phyloP scores from a whole-genome alignment of 2,888 invertebrate genomes.

The Crossocerus cetratus region DNA sequence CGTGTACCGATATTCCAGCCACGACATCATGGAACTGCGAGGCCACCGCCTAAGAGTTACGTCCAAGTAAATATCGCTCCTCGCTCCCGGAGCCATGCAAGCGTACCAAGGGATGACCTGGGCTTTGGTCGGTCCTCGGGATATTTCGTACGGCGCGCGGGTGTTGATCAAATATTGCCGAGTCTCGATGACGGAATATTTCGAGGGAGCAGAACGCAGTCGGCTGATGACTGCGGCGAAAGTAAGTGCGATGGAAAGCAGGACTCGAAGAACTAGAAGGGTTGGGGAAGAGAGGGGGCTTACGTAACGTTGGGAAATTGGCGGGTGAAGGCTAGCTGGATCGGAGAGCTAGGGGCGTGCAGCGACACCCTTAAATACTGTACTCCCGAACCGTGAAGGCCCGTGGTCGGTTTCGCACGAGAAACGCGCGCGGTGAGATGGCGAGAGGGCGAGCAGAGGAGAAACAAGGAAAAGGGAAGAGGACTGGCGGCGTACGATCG shows the following conservation, averaged over 20 bases:
- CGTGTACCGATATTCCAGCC: slow-evolving; percentile 46
- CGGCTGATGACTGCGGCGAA: no score
- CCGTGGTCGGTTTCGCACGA: slow-evolving; percentile 62
- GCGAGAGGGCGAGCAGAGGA: slow-evolving; percentile 40
- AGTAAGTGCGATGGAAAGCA: no score
- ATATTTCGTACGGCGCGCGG: slow-evolving; percentile 4
- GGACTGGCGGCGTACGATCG: slow-evolving; percentile 44
- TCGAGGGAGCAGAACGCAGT: no score
- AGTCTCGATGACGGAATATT: no score
- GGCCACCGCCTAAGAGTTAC: slow-evolving; percentile 50
- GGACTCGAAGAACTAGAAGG: no score
- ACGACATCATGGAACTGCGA: slow-evolving; percentile 36
- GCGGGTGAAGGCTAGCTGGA: slow-evolving; percentile 4
- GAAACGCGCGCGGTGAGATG: no score
- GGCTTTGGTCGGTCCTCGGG: no score
- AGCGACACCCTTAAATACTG: slow-evolving; percentile 7
- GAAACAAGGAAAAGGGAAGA: slow-evolving; percentile 38
- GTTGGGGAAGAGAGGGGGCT: background rate
- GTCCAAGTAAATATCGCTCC: slow-evolving; percentile 45
- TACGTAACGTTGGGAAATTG: slow-evolving; percentile 14
- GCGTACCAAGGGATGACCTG: slow-evolving; percentile 12
- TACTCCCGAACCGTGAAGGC: slow-evolving; percentile 51
- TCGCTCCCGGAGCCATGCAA: slow-evolving; percentile 31
- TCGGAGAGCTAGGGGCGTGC: slow-evolving; percentile 2
- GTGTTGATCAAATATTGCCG: background rate